Base-by-base conservation (phyloP, 2,797 vertebrate genomes). In the Chrosomus eos region DNA sequence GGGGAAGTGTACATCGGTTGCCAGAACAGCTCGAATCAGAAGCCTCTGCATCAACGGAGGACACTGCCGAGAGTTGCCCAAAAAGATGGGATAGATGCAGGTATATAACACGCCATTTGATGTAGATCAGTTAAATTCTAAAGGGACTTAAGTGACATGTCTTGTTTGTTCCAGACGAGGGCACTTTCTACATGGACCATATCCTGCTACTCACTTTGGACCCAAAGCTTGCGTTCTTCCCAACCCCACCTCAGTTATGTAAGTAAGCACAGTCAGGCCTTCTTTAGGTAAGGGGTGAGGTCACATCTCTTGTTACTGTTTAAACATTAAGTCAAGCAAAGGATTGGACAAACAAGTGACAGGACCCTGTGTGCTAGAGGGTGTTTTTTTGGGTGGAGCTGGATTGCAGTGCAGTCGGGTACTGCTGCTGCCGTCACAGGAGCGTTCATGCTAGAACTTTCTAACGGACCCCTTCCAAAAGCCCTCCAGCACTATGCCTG, bases 221-320 rank as follows among this genome's bases (percentile, higher is more conserved):
- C 96, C 96, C 91, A 96, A 96, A 94, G 96, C 96, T 89, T 96
- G 95, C 87, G 94, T 96, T 92, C 94, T 96, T 88, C 95, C 95
- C 83, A 96, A 96, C 88, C 95, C 95, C 36, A 96, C 96, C 83
- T 95, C 95, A 89, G 92, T 96, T 91, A 96, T 96, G 96, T 96
- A 93, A 95, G 95, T 90, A 72, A 48, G 43, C 19, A 11, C 21
- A 23, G 43, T n/a, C 19, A 87, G 70, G 51, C 43, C 36, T 9
- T 3, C n/a, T 8, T 40, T 33, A 64, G 55, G 31, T 76, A 36
- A 53, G 21, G 5, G 31, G 48, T 0, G 4, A 16, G 31, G 21
- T 51, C 76, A 80, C 14, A 19, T 79, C 64, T 9, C 2, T 71
- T 33, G 55, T 71, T 85, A 64, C 21, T 73, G 76, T 80, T 80